phyloP scores from a whole-genome alignment of 2,113 vertebrate species.

The Enhydra lutris region DNA sequence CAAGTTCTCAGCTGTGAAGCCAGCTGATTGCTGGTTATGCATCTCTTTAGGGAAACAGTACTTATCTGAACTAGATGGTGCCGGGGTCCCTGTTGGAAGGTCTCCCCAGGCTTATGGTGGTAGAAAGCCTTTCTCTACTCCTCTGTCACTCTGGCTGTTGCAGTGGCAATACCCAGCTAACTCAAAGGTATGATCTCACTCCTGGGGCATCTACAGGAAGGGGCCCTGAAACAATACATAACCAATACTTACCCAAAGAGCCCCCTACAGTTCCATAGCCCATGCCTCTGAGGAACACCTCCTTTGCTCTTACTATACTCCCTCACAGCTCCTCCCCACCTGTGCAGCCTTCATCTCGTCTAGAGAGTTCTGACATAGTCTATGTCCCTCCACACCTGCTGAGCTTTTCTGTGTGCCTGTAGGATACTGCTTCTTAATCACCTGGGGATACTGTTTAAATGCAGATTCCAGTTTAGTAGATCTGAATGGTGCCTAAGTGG shows the following conservation, averaged over 20 bases:
- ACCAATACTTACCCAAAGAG: not conserved
- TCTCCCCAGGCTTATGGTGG: not conserved
- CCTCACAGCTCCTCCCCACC: not conserved
- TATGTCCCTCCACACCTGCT: not conserved
- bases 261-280: not conserved
- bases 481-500: not conserved
- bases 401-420: not conserved
- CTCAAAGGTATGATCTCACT: not conserved
- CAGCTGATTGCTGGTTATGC: not conserved
- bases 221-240: not conserved
- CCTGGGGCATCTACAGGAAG: not conserved
- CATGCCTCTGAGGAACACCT: not conserved
- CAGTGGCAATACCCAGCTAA: not conserved
- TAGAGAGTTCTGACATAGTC: not conserved
- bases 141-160: not conserved
- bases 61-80: not conserved
- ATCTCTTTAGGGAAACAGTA: slow-evolving; percentile 14
- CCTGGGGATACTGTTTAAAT: not conserved
- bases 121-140: not conserved
- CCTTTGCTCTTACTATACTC: not conserved
- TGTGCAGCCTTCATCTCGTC: not conserved
- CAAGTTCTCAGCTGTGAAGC: not conserved
- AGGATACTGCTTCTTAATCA: not conserved
- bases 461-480: not conserved
- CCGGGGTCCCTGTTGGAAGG: not conserved